phyloP scores from a whole-genome alignment of 2,888 invertebrate genomes.

The Caenorhabditis macrosperma region DNA sequence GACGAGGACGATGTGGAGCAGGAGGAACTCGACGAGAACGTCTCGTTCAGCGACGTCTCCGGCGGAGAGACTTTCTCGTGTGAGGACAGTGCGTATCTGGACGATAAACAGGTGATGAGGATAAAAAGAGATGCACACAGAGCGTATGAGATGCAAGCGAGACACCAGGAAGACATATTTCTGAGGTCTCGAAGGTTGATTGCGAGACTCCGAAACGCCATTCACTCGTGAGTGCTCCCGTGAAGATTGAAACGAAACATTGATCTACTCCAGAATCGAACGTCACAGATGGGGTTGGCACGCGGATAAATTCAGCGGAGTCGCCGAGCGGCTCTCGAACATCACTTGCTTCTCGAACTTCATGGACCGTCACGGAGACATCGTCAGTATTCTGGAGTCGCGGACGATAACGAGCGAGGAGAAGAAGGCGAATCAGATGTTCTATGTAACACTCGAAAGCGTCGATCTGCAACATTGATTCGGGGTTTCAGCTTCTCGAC shows the following conservation, averaged over 20 bases:
- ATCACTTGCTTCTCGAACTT: constrained; percentile 65
- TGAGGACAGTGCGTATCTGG: constrained; percentile 60
- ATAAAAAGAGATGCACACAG: constrained; percentile 76
- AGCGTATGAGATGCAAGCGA: constrained; percentile 78
- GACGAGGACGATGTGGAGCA: constrained; percentile 74
- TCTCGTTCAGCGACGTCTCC: constrained; percentile 40
- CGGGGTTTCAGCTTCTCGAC: constrained; percentile 59
- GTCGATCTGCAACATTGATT: too few relatives aligned
- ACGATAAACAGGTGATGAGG: constrained; percentile 65
- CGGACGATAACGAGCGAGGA: constrained; percentile 58
- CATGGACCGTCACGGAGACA: constrained; percentile 59
- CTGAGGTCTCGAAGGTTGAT: constrained; percentile 75
- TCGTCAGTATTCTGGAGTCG: constrained; percentile 55
- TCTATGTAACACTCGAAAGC: constrained; percentile 57
- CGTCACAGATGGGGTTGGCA: constrained; percentile 76
- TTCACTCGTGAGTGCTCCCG: constrained; percentile 68
- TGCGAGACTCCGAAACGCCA: constrained; percentile 65
- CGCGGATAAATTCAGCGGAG: constrained; percentile 69
- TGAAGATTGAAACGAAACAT: constrained; percentile 18
- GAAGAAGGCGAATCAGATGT: constrained; percentile 67
- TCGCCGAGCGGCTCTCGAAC: constrained; percentile 67
- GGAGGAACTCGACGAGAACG: constrained; percentile 71
- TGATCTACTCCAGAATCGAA: constrained; percentile 46
- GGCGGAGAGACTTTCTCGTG: constrained; percentile 63
- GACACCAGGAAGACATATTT: constrained; percentile 79